Percentiles rank a stretch among this genome's conserved stretches.
Conservation (phyloP, 2,888 invertebrate species). For the Platynereis dumerilii region DNA sequence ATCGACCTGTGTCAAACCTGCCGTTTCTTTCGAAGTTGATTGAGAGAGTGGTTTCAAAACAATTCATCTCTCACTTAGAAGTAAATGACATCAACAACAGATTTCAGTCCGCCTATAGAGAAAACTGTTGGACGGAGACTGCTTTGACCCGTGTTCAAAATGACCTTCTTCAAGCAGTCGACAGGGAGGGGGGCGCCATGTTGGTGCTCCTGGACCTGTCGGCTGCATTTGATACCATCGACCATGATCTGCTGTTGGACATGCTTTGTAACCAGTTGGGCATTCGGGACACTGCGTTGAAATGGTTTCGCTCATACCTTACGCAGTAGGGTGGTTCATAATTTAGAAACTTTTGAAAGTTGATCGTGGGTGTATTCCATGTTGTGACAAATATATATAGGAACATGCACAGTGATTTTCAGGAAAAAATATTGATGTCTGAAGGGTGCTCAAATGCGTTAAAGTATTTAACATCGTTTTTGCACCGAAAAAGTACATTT, state of each 20-base stretch:
- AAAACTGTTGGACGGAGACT: conserved; percentile 5
- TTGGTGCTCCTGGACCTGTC: conserved; percentile 9
- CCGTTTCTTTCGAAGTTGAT: conserved; percentile 11
- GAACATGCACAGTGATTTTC: too few species aligned
- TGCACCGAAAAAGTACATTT: too few species aligned
- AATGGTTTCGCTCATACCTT: conserved; percentile 23
- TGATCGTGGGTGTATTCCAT: too few species aligned
- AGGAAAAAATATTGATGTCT: too few species aligned
- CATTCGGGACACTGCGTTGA: conserved; percentile 8
- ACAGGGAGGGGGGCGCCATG: neutral
- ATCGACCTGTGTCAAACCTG: conserved; percentile 10
- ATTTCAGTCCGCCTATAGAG: conserved; percentile 12
- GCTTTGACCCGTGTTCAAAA: conserved; percentile 2
- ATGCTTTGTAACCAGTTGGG: conserved; percentile 13
- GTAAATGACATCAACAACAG: neutral
- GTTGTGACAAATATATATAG: too few species aligned
- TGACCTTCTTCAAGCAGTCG: conserved; percentile 10
- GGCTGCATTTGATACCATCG: neutral
- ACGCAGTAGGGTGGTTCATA: too few species aligned
- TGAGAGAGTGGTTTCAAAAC: conserved; percentile 8
- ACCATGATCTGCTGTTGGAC: neutral
- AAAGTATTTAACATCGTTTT: too few species aligned
- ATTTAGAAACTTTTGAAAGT: too few species aligned
- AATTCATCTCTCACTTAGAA: neutral
- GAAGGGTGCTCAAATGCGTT: too few species aligned